A percentile compares a stretch with the other conserved stretches of the same genome.
Conservation (phyloP, 2,888 invertebrate genomes). For the Lasioglossum marginatum region DNA sequence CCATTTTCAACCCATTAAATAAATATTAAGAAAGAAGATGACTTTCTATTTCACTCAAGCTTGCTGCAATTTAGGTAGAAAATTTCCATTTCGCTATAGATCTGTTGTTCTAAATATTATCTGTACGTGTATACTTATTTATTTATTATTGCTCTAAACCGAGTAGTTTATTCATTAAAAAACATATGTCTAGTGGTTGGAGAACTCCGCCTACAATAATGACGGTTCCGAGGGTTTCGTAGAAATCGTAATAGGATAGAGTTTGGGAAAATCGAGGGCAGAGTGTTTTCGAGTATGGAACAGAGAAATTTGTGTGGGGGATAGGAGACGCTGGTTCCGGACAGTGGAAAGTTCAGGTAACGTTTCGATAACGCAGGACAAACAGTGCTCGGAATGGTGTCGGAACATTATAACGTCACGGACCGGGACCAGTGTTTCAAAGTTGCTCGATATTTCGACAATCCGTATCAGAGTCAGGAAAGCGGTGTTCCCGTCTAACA, state of each 20-base stretch:
- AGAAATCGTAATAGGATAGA: neutral
- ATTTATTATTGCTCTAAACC: no score
- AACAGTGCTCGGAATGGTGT: constrained; percentile 22
- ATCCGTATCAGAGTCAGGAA: constrained; percentile 16
- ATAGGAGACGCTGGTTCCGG: neutral
- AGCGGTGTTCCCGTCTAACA: constrained; percentile 20
- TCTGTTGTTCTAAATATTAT: no score
- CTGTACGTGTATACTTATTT: no score
- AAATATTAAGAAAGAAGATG: no score
- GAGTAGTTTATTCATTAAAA: no score
- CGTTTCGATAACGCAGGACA: constrained; percentile 20
- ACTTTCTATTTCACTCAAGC: no score
- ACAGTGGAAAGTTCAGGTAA: constrained; percentile 15
- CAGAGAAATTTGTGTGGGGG: neutral
- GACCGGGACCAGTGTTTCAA: constrained; percentile 28
- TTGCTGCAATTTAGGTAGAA: no score
- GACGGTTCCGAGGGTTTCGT: neutral
- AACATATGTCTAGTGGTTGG: no score
- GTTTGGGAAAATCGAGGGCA: neutral
- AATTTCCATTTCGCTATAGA: no score
- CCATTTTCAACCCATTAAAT: no score
- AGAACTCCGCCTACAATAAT: neutral
- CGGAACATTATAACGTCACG: constrained; percentile 12
- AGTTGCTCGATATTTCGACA: constrained; percentile 30
- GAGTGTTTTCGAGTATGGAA: constrained; percentile 1